These are phyloP conservation scores for Trichopria drosophilae DNA, from an alignment of 2,888 invertebrate genomes.

Conservation along the genomic window DNA sequence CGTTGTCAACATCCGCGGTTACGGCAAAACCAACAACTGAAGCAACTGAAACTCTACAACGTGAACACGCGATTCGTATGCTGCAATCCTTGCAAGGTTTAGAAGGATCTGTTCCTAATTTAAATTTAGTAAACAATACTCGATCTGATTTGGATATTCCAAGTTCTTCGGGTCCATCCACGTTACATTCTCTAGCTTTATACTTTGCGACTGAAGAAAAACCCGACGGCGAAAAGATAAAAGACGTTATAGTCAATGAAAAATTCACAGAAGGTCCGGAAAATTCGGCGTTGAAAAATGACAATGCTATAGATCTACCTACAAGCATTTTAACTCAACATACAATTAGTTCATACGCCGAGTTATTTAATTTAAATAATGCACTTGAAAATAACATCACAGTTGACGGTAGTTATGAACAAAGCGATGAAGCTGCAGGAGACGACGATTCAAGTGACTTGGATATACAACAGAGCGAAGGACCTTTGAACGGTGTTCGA, in stretches of 20 bases:
- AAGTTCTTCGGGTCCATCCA: conserved; percentile 75
- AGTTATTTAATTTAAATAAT: conserved; percentile 57
- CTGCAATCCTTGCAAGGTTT: conserved; percentile 69
- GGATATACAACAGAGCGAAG: conserved; percentile 67
- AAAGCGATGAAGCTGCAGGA: conserved; percentile 39
- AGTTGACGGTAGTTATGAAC: conserved; percentile 33
- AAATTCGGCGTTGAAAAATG: conserved; percentile 28
- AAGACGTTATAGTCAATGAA: conserved; percentile 34
- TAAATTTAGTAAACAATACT: conserved; percentile 53
- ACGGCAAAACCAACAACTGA: conserved; percentile 37
- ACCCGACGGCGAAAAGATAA: conserved; percentile 51
- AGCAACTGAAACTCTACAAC: conserved; percentile 57
- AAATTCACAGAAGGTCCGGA: conserved; percentile 25
- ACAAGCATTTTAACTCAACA: conserved; percentile 69
- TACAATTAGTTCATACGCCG: conserved; percentile 68
- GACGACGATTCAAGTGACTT: conserved; percentile 59
- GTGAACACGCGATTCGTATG: conserved; percentile 72
- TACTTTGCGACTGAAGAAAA: conserved; percentile 72
- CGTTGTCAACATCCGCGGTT: conserved; percentile 33
- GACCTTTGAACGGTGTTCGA: conserved; percentile 63
- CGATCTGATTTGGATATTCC: conserved; percentile 71
- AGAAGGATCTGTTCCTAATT: conserved; percentile 59
- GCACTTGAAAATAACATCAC: conserved; percentile 46
- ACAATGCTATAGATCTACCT: conserved; percentile 58
- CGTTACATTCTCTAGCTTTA: conserved; percentile 75